Base-by-base conservation (phyloP, 2,113 vertebrate species). In the Saccopteryx bilineata region DNA sequence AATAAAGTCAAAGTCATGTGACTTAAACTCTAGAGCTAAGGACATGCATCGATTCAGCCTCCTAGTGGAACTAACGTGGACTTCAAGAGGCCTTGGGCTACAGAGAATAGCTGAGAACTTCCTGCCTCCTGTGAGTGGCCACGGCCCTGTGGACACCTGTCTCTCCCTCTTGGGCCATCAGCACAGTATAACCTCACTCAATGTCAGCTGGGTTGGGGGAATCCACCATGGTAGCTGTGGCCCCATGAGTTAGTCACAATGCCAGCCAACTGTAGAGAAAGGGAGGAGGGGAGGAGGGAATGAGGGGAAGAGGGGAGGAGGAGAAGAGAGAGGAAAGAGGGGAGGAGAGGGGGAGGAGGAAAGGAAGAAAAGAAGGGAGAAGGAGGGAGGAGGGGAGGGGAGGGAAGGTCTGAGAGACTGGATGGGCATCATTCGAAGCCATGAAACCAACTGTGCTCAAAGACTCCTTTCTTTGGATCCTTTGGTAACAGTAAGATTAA, bases 111-210 rank as follows among this genome's bases (percentile, higher is more conserved):
- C 83, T 58, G 3, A 78, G 90, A 52, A 17, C 5, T 23, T 61
- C 52, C 0, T 0, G 2, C 28, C 63, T 79, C 71, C 60, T 28
- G 1, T 7, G 39, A 18, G 24, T 0, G 39, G 24, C 28, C 12
- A 61, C 52, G 18, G 39, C 54, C 48, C 12, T 26, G 12, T 17
- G 48, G 50, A 23, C 50, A 74, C 23, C 14, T 26, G 54, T 7
- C 46, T 54, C 23, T 50, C 31, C 58, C 9, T 80, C 28, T 6
- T 33, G 60, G 7, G 66, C 18, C 61, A 23, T 14, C 39, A 6
- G 65, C 50, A n/a, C 26, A 18, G 26, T 10, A 63, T 39, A 72
- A 21, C 19, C 18, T 10, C 7, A 24, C 58, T 74, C 65, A 28
- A 0, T 3, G 15, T 12, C 2, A 7, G 68, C 50, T 1, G 10